These are phyloP conservation scores for Clostera curtula DNA, from an alignment of 2,888 invertebrate species.

Conservation along the genomic window DNA sequence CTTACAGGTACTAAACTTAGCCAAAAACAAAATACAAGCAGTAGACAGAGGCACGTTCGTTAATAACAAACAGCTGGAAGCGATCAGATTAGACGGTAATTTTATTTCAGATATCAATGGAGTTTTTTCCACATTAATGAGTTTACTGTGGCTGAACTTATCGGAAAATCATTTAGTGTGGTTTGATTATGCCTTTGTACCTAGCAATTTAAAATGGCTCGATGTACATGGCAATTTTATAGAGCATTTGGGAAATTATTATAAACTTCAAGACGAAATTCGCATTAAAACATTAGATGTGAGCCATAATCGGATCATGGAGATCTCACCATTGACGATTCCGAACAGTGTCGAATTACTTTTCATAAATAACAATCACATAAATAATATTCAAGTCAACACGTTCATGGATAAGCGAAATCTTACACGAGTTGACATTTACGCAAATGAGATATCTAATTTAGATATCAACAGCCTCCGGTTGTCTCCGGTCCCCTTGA, in stretches of 20 bases:
- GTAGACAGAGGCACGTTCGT: conserved; percentile 90
- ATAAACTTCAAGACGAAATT: conserved; percentile 86
- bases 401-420: conserved; percentile 90
- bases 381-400: conserved; percentile 86
- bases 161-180: conserved; percentile 93
- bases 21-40: conserved; percentile 89
- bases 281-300: conserved; percentile 90
- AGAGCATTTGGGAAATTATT: conserved; percentile 90
- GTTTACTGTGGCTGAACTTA: conserved; percentile 89
- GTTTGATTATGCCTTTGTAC: conserved; percentile 95
- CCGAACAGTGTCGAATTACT: conserved; percentile 90
- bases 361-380: conserved; percentile 92
- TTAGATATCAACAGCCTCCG: conserved; percentile 89
- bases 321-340: conserved; percentile 86
- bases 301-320: conserved; percentile 89
- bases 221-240: conserved; percentile 94
- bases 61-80: conserved; percentile 86
- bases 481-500: conserved; percentile 82
- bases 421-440: conserved; percentile 91
- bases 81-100: conserved; percentile 91
- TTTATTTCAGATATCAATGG: conserved; percentile 92
- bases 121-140: conserved; percentile 87
- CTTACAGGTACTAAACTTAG: conserved; percentile 89
- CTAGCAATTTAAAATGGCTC: conserved; percentile 90
- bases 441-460: conserved; percentile 89